Conservation (phyloP, 2,113 vertebrate species). For the Cryptotis parvus region DNA sequence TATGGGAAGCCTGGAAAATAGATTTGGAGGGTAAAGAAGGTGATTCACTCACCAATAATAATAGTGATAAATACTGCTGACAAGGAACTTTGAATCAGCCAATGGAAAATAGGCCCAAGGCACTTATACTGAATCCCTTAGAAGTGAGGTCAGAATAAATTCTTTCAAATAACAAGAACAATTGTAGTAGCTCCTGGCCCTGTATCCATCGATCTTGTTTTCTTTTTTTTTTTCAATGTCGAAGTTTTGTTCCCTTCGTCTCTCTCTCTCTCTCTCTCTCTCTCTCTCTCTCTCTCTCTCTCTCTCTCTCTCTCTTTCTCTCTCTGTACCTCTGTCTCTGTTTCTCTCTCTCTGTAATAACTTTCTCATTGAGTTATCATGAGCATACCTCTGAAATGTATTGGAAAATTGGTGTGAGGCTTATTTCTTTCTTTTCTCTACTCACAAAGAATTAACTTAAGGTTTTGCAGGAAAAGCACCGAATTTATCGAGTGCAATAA, state of each 20-base stretch:
- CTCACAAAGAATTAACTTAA: slow-evolving; percentile 48
- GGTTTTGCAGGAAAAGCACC: slow-evolving; percentile 63
- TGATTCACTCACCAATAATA: slow-evolving; percentile 79
- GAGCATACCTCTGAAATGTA: slow-evolving; percentile 48
- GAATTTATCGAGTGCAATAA: slow-evolving; percentile 64
- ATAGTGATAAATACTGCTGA: slow-evolving; percentile 78
- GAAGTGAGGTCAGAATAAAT: slow-evolving; percentile 76
- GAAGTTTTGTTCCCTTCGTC: slow-evolving; percentile 15
- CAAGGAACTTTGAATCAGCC: slow-evolving; percentile 76
- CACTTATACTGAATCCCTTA: slow-evolving; percentile 60
- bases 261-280: background rate
- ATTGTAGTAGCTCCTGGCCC: slow-evolving; percentile 67
- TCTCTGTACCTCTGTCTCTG: too few relatives aligned
- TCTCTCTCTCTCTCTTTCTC: background rate
- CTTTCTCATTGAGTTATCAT: slow-evolving; percentile 50
- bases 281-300: background rate
- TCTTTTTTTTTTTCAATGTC: background rate
- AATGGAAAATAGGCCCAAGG: slow-evolving; percentile 70
- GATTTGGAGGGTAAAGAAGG: slow-evolving; percentile 66
- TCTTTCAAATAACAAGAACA: slow-evolving; percentile 70
- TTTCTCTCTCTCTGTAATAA: slow-evolving; percentile 66
- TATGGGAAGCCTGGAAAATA: slow-evolving; percentile 74
- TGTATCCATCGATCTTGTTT: slow-evolving; percentile 7
- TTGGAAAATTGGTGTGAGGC: background rate
- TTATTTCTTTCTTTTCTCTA: slow-evolving; percentile 44